phyloP scores from a whole-genome alignment of 1,140 invertebrate species.

The Intoshia linei region DNA sequence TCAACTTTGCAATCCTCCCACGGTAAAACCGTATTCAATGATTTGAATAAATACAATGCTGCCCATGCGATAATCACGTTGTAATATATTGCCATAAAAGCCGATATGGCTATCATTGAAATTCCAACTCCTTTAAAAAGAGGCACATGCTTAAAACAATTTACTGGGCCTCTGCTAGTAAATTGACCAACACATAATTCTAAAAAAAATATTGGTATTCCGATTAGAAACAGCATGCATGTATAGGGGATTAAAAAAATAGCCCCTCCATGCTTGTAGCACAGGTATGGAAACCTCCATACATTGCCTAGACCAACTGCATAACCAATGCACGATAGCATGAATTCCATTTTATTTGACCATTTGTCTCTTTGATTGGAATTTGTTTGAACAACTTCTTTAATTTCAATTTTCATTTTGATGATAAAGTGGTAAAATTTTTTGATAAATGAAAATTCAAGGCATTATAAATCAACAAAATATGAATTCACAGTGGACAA shows the following conservation, averaged over 20 bases:
- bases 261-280: conserved; percentile 14
- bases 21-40: conserved; percentile 14
- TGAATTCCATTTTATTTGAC: conserved; percentile 9
- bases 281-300: conserved; percentile 16
- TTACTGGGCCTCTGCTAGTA: conserved; percentile 11
- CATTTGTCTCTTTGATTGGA: too few species aligned
- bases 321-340: conserved; percentile 12
- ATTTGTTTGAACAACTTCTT: too few species aligned
- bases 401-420: too few species aligned
- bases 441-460: too few species aligned
- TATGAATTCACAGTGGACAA: too few species aligned
- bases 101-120: conserved; percentile 4
- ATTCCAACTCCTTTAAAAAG: conserved; percentile 3
- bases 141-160: too few species aligned
- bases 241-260: conserved; percentile 10
- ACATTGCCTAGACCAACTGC: conserved; percentile 16
- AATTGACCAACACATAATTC: conserved; percentile 13
- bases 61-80: conserved; percentile 22
- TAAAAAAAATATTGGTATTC: conserved; percentile 13
- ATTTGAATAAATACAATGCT: conserved; percentile 18
- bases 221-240: conserved; percentile 10
- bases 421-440: too few species aligned
- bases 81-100: conserved; percentile 17
- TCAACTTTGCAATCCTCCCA: conserved; percentile 14
- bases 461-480: too few species aligned